Evolutionary conservation across 2,888 invertebrate genomes (phyloP).

Genomic region (Halocaridina rubra): DNA sequence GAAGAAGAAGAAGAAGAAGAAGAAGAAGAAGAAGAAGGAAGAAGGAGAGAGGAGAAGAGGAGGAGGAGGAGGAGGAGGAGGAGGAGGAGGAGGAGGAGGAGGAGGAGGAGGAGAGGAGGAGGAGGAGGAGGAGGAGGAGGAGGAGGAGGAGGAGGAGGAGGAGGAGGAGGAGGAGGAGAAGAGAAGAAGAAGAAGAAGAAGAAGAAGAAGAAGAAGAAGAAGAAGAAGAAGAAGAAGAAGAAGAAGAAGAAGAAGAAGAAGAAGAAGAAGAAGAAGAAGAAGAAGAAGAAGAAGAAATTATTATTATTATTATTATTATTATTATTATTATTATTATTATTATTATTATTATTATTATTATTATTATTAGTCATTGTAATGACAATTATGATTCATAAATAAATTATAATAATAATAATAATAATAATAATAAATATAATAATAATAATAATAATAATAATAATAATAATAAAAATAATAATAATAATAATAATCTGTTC

Average conservation of each 20-base stretch:
- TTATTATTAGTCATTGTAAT: background rate
- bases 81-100: too few relatives aligned
- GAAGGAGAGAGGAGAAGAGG: too few relatives aligned
- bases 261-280: background rate
- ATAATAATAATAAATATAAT: background rate
- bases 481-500: too few relatives aligned
- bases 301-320: too few relatives aligned
- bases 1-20: too few relatives aligned
- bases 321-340: too few relatives aligned
- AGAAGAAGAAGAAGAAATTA: background rate
- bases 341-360: too few relatives aligned
- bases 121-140: background rate
- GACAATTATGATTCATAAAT: background rate
- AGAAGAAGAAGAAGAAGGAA: too few relatives aligned
- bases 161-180: background rate
- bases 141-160: background rate
- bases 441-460: background rate
- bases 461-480: background rate
- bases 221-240: background rate
- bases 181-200: background rate
- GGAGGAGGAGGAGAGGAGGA: too few relatives aligned
- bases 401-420: background rate
- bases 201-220: background rate
- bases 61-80: too few relatives aligned
- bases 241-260: background rate